phyloP scores from a whole-genome alignment of 2,797 vertebrate genomes.

The Oryzias dopingdopingensis region DNA sequence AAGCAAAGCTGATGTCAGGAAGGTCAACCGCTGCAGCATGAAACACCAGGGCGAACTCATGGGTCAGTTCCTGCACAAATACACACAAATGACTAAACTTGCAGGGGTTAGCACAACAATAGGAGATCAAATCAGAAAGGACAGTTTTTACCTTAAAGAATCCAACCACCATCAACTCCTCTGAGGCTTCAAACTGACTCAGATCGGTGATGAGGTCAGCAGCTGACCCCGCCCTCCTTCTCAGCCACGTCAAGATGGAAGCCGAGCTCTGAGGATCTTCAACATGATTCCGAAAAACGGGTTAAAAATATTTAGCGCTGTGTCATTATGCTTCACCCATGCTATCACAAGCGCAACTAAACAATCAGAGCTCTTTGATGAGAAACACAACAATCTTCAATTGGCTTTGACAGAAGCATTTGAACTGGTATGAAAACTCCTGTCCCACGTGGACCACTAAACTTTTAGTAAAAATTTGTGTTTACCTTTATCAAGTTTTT shows the following conservation, averaged over 20 bases:
- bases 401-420: too few relatives aligned
- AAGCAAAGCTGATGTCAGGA: slow-evolving; percentile 83
- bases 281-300: slow-evolving; percentile 15
- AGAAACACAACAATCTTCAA: too few relatives aligned
- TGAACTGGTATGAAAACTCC: too few relatives aligned
- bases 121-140: too few relatives aligned
- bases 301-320: too few relatives aligned
- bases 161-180: slow-evolving; percentile 82
- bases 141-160: slow-evolving; percentile 84
- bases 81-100: slow-evolving; percentile 1
- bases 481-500: too few relatives aligned
- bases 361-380: too few relatives aligned
- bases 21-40: slow-evolving; percentile 78
- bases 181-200: slow-evolving; percentile 70
- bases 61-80: slow-evolving; percentile 77
- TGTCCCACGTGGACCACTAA: too few relatives aligned
- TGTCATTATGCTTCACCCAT: too few relatives aligned
- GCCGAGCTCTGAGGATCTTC: slow-evolving; percentile 82
- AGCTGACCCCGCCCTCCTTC: slow-evolving; percentile 82
- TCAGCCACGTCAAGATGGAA: slow-evolving; percentile 87
- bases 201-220: slow-evolving; percentile 76
- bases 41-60: slow-evolving; percentile 74
- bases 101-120: neutral
- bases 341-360: too few relatives aligned
- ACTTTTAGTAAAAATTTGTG: too few relatives aligned